Percentiles rank a stretch among this genome's conserved stretches.
These are phyloP conservation scores for Coenobita brevimanus DNA, from an alignment of 1,140 invertebrate genomes.

Conservation along the genomic window DNA sequence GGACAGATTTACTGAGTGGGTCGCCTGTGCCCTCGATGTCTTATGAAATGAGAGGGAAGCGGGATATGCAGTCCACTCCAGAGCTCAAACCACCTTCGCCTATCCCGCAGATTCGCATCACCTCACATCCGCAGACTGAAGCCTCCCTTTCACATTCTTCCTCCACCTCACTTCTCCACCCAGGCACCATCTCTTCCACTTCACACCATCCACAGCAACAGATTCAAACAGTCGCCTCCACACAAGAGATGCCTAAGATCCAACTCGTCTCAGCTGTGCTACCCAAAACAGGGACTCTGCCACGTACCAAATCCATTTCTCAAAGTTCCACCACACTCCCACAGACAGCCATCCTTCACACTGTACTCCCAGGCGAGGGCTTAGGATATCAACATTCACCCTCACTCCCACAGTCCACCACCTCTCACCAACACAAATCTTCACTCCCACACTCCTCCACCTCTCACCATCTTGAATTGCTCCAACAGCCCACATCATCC, in stretches of 20 bases:
- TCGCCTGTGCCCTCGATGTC: conserved; percentile 18
- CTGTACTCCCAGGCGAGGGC: too few species aligned
- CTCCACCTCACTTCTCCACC: not conserved
- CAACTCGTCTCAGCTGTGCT: not conserved
- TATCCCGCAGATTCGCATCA: not conserved
- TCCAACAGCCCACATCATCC: too few species aligned
- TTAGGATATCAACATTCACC: too few species aligned
- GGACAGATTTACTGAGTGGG: not conserved
- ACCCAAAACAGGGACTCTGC: not conserved
- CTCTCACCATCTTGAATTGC: too few species aligned
- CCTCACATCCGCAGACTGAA: not conserved
- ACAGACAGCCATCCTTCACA: too few species aligned
- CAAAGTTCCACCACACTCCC: too few species aligned
- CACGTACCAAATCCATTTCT: not conserved
- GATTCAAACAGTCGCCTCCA: not conserved
- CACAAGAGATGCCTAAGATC: not conserved
- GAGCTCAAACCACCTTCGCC: not conserved
- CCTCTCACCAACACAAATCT: too few species aligned
- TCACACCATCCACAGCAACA: not conserved
- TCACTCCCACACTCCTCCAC: too few species aligned
- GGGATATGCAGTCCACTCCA: not conserved
- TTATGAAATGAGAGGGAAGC: conserved; percentile 2
- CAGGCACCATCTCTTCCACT: not conserved
- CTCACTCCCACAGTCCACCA: too few species aligned
- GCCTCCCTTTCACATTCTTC: not conserved